Evolutionary conservation across 2,888 invertebrate species (phyloP), one percentile per base, ranked within the genome.

Genomic region (Hypselothyrea guttata): DNA sequence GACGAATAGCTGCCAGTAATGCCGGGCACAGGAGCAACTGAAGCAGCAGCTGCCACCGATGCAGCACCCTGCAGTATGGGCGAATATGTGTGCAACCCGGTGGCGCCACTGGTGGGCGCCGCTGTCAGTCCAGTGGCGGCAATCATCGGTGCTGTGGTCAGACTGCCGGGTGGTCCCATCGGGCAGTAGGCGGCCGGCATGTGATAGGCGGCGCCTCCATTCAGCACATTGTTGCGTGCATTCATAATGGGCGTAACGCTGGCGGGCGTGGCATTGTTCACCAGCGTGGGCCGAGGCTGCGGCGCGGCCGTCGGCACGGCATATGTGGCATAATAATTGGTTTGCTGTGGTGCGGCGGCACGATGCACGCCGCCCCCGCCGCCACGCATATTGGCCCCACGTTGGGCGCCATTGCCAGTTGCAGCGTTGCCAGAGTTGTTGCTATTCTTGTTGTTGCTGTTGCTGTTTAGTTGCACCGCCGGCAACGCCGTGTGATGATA

Each of bases 201-300:
- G 13, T 85, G 77, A 37, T 57, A 88, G 0, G 85, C n/a, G 1
- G 86, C 47, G 0, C 77, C 63, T 1, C 87, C 86, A 16, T 75
- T 86, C 1, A 86, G 34, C 2, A 74, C 54, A 5, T 76, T 55
- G 9, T 46, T 68, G 3, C 81, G 72, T 3, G 87, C 51, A 44
- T 49, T 62, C 4, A 79, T 41, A 7, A 83, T 76, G 4, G 76
- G 67, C 1, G 79, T 12, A 1, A 74, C 76, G 1, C 52, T 38
- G 0, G 65, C n/a, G 0, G 65, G 42, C 2, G 75, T 5, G 7
- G 71, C 34, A 28, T 70, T 75, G 13, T 75, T 62, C 1, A 86
- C 54, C 15, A 86, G 48, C 1, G 78, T 37, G 2, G 84, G 51
- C 4, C 88, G 86, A 7, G 64, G 75, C 4, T 47, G 76, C n/a